Percentiles rank a stretch among this genome's conserved stretches.
Conservation (phyloP, 1,140 invertebrate genomes). For the Scaptomyza montana region DNA sequence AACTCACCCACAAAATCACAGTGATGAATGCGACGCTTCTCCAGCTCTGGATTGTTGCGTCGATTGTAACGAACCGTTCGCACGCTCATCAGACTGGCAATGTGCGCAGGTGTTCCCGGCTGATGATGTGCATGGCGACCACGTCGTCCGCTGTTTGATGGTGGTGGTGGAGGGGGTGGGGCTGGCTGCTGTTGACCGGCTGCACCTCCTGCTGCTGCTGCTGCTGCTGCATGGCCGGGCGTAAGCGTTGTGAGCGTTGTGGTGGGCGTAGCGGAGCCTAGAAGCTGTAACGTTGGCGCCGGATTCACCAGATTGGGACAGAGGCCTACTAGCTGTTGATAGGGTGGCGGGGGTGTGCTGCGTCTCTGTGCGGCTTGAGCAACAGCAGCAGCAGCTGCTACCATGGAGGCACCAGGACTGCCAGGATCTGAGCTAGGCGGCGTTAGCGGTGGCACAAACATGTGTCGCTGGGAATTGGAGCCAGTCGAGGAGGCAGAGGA, state of each 20-base stretch:
- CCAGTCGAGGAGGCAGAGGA: conserved; percentile 60
- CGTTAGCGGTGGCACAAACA: conserved; percentile 91
- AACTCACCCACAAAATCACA: conserved; percentile 96
- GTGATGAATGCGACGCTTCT: conserved; percentile 96
- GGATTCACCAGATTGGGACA: conserved; percentile 64
- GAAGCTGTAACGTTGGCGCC: conserved; percentile 51
- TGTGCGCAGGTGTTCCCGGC: conserved; percentile 72
- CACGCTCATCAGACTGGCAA: conserved; percentile 81
- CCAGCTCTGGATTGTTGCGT: conserved; percentile 97
- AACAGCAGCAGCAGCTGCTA: conserved; percentile 83
- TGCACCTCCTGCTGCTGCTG: conserved; percentile 24
- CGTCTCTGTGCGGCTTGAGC: conserved; percentile 83
- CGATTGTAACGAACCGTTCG: conserved; percentile 90
- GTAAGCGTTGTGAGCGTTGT: conserved; percentile 69
- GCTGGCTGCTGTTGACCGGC: conserved; percentile 37
- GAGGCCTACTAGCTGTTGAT: conserved; percentile 72
- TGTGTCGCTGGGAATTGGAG: conserved; percentile 84
- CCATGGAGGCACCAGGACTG: conserved; percentile 87
- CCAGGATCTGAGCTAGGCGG: conserved; percentile 93
- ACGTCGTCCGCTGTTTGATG: conserved; percentile 52
- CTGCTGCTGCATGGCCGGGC: conserved; percentile 45
- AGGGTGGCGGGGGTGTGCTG: conserved; percentile 84
- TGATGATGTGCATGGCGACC: conserved; percentile 70
- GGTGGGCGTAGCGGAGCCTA: conserved; percentile 54
- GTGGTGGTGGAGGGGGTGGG: conserved; percentile 71